Evolutionary conservation across 2,888 invertebrate species (phyloP), one percentile per base, ranked within the genome.

Genomic region (Pedicia rivosa): DNA sequence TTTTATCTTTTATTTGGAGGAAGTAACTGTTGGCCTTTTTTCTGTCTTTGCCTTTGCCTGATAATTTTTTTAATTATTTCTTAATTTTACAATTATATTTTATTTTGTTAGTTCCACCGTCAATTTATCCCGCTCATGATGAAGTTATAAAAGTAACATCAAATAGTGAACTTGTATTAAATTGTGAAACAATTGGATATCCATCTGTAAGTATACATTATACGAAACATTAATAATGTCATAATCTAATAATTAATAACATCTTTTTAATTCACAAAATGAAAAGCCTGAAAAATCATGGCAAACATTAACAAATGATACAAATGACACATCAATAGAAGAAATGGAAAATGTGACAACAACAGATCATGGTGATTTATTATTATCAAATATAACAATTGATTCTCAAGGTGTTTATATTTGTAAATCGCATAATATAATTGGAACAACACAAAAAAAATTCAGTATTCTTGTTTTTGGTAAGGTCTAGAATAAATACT

Each of bases 181-280:
- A 64, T 37, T 75, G 75, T 47, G 59, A 68, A 39, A 72, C 69
- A 3, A 53, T 63, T n/a, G 77, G 75, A 0, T 68, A 71, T 41
- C 77, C 78, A 0, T 41, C 24, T 12, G 44, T 45, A 41, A 12
- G 13, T 26, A 24, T 5, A 24, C n/a, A n/a, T n/a, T n/a, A n/a
- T n/a, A n/a, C n/a, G n/a, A n/a, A n/a, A n/a, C n/a, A n/a, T n/a
- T n/a, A n/a, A n/a, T n/a, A n/a, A n/a, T n/a, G n/a, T n/a, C n/a
- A n/a, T n/a, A n/a, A n/a, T n/a, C n/a, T n/a, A n/a, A n/a, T n/a
- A n/a, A n/a, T n/a, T n/a, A n/a, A n/a, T n/a, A n/a, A n/a, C n/a
- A n/a, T 19, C 16, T 15, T 10, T 33, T 17, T 7, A n/a, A n/a
- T n/a, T n/a, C n/a, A n/a, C n/a, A n/a, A n/a, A n/a, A n/a, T n/a